phyloP scores from a whole-genome alignment of 2,797 vertebrate species.

The Dryobates pubescens region DNA sequence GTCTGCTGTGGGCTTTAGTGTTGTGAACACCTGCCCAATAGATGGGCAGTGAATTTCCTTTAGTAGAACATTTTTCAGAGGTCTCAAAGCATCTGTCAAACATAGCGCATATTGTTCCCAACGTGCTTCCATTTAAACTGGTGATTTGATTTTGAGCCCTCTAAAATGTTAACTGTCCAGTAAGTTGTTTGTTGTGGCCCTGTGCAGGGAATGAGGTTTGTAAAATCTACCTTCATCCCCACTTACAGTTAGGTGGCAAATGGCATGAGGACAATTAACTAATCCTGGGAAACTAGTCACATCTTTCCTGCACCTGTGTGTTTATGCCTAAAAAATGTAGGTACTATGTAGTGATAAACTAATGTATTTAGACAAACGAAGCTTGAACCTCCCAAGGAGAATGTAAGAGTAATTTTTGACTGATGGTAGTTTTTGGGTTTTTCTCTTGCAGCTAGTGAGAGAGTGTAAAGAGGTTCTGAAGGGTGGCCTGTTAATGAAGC shows the following conservation, averaged over 20 bases:
- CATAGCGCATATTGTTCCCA: not conserved
- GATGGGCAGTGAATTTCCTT: not conserved
- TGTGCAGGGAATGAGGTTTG: not conserved
- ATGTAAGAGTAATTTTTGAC: not conserved
- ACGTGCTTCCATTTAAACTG: not conserved
- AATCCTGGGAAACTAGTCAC: not conserved
- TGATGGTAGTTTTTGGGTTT: not conserved
- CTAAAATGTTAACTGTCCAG: not conserved
- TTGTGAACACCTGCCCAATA: not conserved
- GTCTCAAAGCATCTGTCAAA: not conserved
- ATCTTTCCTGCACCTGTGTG: not conserved
- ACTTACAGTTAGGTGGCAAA: not conserved
- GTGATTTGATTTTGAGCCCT: not conserved
- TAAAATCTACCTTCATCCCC: not conserved
- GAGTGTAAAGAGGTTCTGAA: slow-evolving; percentile 98
- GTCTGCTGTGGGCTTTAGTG: not conserved
- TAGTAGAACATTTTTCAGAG: not conserved
- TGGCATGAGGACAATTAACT: not conserved
- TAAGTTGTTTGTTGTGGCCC: not conserved
- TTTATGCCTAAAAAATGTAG: not conserved
- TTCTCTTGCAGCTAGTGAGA: slow-evolving; percentile 89
- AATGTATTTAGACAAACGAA: not conserved
- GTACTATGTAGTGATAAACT: not conserved
- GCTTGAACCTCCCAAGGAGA: not conserved
- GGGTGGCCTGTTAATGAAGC: slow-evolving; percentile 98